Base-by-base conservation (phyloP, 2,888 invertebrate genomes). In the Drosophila maculinotata region DNA sequence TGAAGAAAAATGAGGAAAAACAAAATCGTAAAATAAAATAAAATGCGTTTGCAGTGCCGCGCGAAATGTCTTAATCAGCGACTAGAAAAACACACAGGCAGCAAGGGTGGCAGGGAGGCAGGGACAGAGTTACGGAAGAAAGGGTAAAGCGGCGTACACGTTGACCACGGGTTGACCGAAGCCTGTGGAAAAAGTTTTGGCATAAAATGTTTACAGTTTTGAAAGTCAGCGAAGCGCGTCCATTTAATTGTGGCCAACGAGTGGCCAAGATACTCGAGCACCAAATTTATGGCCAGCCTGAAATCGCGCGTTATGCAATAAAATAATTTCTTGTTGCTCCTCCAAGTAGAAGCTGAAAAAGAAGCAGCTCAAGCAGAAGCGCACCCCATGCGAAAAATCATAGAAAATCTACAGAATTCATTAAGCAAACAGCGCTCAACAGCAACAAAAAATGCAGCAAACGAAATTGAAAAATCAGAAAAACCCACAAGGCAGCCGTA, bases 231-330 rank as follows among this genome's bases (percentile, higher is more conserved):
- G 47, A 68, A 73, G 87, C 88, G 84, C 72, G 65, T 65, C 88
- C 77, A 80, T 77, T 83, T 86, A 86, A 79, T 83, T 83, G 84
- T 83, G 77, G 69, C 72, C 71, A 80, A 58, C 62, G 69, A 76
- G 63, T 64, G 74, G 60, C 69, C 51, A 76, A 69, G 69, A 76
- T 83, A 87, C 79, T 78, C 73, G 65, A 69, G 69, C 88, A 85
- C 76, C 77, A 58, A 82, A 86, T 83, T 86, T 86, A 86, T 70
- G 76, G 65, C 80, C 83, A 57, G 58, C 66, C 68, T 70, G 63
- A 79, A 86, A 76, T 75, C 80, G 84, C 86, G 79, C 77, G 75
- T 88, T 86, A 86, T 88, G 75, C 86, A 86, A 83, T 83, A 86
- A 86, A 83, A 88, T 86, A 76, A 70, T 76, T 83, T 73, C 78